These are phyloP conservation scores for Deilephila elpenor DNA, from an alignment of 2,888 invertebrate species.

Conservation along the genomic window DNA sequence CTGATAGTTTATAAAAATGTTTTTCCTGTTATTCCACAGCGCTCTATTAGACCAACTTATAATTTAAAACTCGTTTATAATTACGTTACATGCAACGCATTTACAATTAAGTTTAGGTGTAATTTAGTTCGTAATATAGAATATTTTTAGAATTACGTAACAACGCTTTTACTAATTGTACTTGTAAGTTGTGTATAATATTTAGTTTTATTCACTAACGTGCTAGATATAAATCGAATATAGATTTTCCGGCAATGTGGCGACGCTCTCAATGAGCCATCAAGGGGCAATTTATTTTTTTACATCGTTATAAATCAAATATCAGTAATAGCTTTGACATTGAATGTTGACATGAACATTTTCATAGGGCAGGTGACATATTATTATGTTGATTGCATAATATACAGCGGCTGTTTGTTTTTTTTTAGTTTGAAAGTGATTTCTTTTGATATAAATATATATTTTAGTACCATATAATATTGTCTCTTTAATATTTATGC, in stretches of 20 bases:
- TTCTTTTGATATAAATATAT: slow-evolving; percentile 38
- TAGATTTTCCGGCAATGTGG: slow-evolving; percentile 20
- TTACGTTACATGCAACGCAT: slow-evolving; percentile 10
- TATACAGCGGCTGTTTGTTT: slow-evolving; percentile 41
- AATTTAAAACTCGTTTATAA: slow-evolving; percentile 36
- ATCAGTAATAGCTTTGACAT: neutral
- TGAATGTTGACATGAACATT: slow-evolving; percentile 36
- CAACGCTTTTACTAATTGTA: slow-evolving; percentile 26
- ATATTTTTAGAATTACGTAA: slow-evolving; percentile 12
- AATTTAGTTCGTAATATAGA: slow-evolving; percentile 17
- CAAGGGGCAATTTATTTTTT: slow-evolving; percentile 4
- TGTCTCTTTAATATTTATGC: slow-evolving; percentile 59
- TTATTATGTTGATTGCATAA: slow-evolving; percentile 64
- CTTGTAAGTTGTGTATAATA: slow-evolving; percentile 14
- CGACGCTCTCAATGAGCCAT: slow-evolving; percentile 19
- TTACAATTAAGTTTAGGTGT: slow-evolving; percentile 17
- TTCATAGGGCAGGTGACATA: slow-evolving; percentile 62
- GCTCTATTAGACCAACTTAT: slow-evolving; percentile 30
- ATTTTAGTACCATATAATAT: slow-evolving; percentile 39
- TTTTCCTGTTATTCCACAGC: slow-evolving; percentile 13
- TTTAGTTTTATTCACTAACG: slow-evolving; percentile 23
- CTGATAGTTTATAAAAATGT: slow-evolving; percentile 12
- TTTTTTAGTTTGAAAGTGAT: slow-evolving; percentile 15
- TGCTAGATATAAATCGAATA: slow-evolving; percentile 14
- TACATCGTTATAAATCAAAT: neutral